Conservation (phyloP, 1,140 invertebrate species). For the Anthonomus grandis region DNA sequence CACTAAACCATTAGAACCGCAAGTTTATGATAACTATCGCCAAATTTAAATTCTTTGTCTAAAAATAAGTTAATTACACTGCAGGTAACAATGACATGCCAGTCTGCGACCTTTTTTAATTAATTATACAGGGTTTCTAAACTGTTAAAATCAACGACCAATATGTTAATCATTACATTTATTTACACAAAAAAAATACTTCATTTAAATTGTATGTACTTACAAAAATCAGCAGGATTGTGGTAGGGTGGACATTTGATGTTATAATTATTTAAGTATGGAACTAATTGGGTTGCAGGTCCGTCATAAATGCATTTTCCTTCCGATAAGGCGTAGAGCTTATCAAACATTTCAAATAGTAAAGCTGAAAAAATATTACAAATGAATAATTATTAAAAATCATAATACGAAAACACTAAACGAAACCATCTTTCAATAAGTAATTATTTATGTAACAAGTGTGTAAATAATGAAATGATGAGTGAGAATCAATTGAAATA, state of each 20-base stretch:
- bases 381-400: background rate
- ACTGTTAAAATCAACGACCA: too few relatives aligned
- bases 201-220: constrained; percentile 45
- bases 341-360: constrained; percentile 94
- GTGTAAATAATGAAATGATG: too few relatives aligned
- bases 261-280: constrained; percentile 76
- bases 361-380: constrained; percentile 60
- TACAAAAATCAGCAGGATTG: constrained; percentile 93
- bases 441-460: too few relatives aligned
- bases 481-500: background rate
- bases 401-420: background rate
- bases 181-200: background rate
- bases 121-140: too few relatives aligned
- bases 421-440: background rate
- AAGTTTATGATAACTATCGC: too few relatives aligned
- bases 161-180: too few relatives aligned
- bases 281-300: constrained; percentile 66
- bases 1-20: too few relatives aligned
- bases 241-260: constrained; percentile 88
- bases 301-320: constrained; percentile 91
- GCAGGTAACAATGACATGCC: too few relatives aligned
- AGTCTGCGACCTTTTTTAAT: too few relatives aligned
- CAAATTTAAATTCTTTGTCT: too few relatives aligned
- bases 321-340: constrained; percentile 83
- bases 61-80: too few relatives aligned